Conservation (phyloP, 2,797 vertebrate species). For the Helostoma temminkii region DNA sequence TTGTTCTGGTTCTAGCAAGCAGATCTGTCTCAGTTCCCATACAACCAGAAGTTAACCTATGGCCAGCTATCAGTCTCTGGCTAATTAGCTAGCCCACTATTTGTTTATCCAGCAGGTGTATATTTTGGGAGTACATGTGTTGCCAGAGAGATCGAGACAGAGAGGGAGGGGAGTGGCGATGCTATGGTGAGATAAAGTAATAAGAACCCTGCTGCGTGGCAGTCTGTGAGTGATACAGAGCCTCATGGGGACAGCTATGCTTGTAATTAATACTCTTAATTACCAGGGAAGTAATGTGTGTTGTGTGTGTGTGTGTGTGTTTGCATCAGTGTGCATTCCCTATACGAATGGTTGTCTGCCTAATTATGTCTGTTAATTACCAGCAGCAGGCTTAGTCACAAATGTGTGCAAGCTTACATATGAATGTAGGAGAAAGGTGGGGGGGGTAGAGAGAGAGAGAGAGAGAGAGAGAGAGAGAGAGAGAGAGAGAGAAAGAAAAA, state of each 20-base stretch:
- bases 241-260: constrained; percentile 80
- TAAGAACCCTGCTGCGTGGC: constrained; percentile 74
- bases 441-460: constrained; percentile 17
- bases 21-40: constrained; percentile 41
- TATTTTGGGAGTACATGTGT: constrained; percentile 54
- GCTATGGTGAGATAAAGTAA: constrained; percentile 75
- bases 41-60: constrained; percentile 63
- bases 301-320: constrained; percentile 26
- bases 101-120: constrained; percentile 73
- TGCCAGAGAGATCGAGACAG: constrained; percentile 39
- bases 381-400: constrained; percentile 66
- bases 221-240: constrained; percentile 80
- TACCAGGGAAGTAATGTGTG: constrained; percentile 71
- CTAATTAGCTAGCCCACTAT: constrained; percentile 65
- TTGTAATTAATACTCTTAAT: constrained; percentile 86
- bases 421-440: constrained; percentile 37
- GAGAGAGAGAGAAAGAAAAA: neutral
- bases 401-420: constrained; percentile 53
- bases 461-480: constrained; percentile 8
- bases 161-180: constrained; percentile 52
- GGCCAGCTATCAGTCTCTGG: constrained; percentile 63
- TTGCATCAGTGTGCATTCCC: constrained; percentile 65
- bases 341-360: constrained; percentile 76
- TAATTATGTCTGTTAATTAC: constrained; percentile 84
- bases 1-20: constrained; percentile 26